Conservation (phyloP, 1,140 invertebrate species). For the Notospermus geniculatus region DNA sequence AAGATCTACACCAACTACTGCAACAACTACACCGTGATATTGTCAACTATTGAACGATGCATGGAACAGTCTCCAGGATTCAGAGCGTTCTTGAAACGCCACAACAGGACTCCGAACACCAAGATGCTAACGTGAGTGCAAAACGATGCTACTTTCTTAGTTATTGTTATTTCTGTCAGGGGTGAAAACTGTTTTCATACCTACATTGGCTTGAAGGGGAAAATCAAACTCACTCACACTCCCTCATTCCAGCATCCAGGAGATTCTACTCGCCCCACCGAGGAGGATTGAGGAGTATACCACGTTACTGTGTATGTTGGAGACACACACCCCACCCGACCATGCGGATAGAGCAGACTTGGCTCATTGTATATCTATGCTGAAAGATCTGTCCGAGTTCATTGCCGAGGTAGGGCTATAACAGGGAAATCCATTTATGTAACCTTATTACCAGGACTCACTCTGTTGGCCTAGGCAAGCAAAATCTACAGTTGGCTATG, state of each 20-base stretch:
- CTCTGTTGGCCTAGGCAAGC: no score
- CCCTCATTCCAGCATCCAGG: conserved; percentile 33
- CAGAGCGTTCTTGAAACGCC: conserved; percentile 43
- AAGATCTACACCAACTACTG: conserved; percentile 49
- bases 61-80: conserved; percentile 44
- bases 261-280: conserved; percentile 38
- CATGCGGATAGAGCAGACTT: conserved; percentile 46
- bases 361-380: conserved; percentile 32
- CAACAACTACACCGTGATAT: conserved; percentile 48
- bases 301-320: conserved; percentile 43
- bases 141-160: conserved; percentile 4
- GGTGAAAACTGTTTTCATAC: no score
- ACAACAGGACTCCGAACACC: conserved; percentile 39
- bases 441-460: no score
- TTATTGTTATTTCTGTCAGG: no score
- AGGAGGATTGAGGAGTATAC: conserved; percentile 42
- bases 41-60: conserved; percentile 41
- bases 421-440: no score
- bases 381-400: conserved; percentile 39
- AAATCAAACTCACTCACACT: background rate
- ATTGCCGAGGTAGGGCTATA: conserved; percentile 44
- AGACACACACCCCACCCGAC: conserved; percentile 38
- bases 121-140: conserved; percentile 47
- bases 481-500: no score
- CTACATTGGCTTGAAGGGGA: background rate